Conservation (phyloP, 2,888 invertebrate species). For the Sarcophaga caerulescens region DNA sequence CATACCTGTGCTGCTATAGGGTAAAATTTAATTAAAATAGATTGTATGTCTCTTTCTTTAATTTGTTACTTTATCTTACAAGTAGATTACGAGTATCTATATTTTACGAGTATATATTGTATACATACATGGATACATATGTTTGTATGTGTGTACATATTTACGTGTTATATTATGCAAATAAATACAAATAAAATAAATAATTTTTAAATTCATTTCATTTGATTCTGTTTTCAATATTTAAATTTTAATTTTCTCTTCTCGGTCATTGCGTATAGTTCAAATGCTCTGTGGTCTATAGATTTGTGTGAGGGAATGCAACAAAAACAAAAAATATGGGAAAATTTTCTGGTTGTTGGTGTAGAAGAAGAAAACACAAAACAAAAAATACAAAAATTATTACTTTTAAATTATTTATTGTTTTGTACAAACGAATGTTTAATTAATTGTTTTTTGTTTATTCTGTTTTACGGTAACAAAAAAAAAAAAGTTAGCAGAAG, state of each 20-base stretch:
- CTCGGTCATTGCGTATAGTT: not conserved
- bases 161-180: not conserved
- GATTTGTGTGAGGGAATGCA: not conserved
- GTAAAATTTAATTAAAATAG: not conserved
- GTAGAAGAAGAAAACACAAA: not conserved
- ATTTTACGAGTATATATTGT: too few relatives aligned
- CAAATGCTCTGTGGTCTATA: not conserved
- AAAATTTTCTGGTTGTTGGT: not conserved
- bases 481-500: too few relatives aligned
- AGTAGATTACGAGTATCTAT: too few relatives aligned
- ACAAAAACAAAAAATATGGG: not conserved
- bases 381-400: not conserved
- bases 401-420: slow-evolving; percentile 4
- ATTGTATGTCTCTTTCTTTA: too few relatives aligned
- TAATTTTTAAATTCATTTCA: not conserved
- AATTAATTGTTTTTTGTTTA: not conserved
- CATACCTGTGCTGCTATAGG: not conserved
- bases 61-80: too few relatives aligned
- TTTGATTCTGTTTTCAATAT: not conserved
- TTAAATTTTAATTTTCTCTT: slow-evolving; percentile 6
- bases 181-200: slow-evolving; percentile 1
- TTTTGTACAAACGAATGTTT: slow-evolving; percentile 3
- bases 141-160: not conserved
- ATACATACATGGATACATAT: too few relatives aligned
- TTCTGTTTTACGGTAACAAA: not conserved